A percentile compares a stretch with the other conserved stretches of the same genome.
Conservation (phyloP, 1,140 invertebrate genomes). For the Lepidurus couesii region DNA sequence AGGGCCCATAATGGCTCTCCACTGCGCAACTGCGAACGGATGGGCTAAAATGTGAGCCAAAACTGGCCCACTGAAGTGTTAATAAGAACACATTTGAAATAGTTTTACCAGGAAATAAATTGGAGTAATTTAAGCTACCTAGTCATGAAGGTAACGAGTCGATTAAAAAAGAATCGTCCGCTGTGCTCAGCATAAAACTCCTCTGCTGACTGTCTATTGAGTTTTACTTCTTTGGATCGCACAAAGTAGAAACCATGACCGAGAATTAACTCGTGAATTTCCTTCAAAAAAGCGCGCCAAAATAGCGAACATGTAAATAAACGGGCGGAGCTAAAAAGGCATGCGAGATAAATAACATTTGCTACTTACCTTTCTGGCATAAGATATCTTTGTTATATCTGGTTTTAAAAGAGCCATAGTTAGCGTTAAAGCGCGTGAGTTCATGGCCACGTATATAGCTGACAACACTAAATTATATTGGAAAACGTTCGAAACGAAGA, state of each 20-base stretch:
- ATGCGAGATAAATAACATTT: background rate
- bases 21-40: constrained; percentile 66
- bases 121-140: constrained; percentile 51
- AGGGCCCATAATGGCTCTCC: constrained; percentile 78
- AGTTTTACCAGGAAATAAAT: background rate
- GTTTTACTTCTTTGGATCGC: constrained; percentile 56
- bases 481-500: too few relatives aligned
- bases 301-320: constrained; percentile 39
- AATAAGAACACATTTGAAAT: constrained; percentile 31
- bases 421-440: background rate
- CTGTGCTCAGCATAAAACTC: constrained; percentile 78
- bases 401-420: constrained; percentile 35
- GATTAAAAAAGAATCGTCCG: constrained; percentile 79
- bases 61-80: constrained; percentile 62
- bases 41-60: constrained; percentile 69
- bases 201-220: constrained; percentile 59
- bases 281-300: constrained; percentile 43
- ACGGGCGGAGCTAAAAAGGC: background rate
- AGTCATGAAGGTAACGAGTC: constrained; percentile 76
- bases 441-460: background rate
- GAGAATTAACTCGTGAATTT: constrained; percentile 61
- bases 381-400: constrained; percentile 30
- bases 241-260: constrained; percentile 69
- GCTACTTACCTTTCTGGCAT: constrained; percentile 28
- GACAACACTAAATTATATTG: background rate